These are phyloP conservation scores for Echinarachnius parma DNA, from an alignment of 53 echinoderm and acorn worm species.

Conservation along the genomic window DNA sequence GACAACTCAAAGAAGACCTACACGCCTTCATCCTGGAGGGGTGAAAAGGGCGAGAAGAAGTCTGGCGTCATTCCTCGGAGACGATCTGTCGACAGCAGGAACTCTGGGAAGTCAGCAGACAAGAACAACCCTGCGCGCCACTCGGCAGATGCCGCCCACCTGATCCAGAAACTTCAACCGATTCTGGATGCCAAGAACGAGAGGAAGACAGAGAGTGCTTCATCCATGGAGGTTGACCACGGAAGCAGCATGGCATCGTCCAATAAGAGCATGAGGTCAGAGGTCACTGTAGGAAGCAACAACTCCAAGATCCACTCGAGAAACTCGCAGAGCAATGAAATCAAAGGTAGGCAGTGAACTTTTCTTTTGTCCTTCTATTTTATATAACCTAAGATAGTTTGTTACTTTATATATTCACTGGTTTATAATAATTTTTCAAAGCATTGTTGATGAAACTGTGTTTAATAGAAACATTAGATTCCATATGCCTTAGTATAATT, in stretches of 20 bases:
- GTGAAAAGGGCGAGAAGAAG: constrained; percentile 52
- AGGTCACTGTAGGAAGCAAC: constrained; percentile 54
- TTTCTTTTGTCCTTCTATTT: too few relatives aligned
- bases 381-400: too few relatives aligned
- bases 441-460: too few relatives aligned
- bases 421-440: too few relatives aligned
- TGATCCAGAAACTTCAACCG: constrained; percentile 54
- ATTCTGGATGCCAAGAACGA: constrained; percentile 52
- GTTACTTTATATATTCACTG: too few relatives aligned
- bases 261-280: constrained; percentile 77
- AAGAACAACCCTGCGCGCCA: constrained; percentile 81
- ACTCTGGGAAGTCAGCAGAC: constrained; percentile 46
- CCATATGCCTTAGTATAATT: too few relatives aligned
- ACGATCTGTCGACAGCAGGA: constrained; percentile 47
- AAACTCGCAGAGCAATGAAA: too few relatives aligned
- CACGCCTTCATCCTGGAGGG: constrained; percentile 62
- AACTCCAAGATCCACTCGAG: constrained; percentile 29
- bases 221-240: constrained; percentile 67
- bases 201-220: constrained; percentile 50
- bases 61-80: constrained; percentile 56
- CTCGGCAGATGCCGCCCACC: constrained; percentile 51
- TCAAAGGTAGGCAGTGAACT: too few relatives aligned
- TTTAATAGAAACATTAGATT: too few relatives aligned
- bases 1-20: constrained; percentile 63
- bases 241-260: constrained; percentile 77